Evolutionary conservation across 2,113 vertebrate species (phyloP).

Genomic region (Psittacula cyanocephala): DNA sequence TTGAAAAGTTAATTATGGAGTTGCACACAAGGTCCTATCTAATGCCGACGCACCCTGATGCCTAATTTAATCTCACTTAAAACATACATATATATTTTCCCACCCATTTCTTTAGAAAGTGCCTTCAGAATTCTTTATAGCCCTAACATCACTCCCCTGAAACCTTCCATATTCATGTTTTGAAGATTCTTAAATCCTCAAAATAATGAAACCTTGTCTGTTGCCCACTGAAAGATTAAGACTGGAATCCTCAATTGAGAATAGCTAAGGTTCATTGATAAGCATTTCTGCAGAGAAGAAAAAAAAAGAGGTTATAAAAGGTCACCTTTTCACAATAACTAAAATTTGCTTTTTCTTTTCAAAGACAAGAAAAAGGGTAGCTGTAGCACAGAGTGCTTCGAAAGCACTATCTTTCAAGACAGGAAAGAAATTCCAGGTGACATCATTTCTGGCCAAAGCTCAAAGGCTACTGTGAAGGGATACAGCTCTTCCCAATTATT

Average conservation of each 20-base stretch:
- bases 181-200: neutral
- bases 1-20: neutral
- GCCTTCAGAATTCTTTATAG: neutral
- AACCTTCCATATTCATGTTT: neutral
- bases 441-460: constrained; percentile 56
- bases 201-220: neutral
- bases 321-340: neutral
- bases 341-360: neutral
- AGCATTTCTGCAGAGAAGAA: neutral
- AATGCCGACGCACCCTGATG: neutral
- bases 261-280: neutral
- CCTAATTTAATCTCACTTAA: neutral
- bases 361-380: neutral
- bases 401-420: constrained; percentile 33
- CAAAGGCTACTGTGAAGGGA: constrained; percentile 47
- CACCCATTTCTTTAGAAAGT: neutral
- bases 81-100: neutral
- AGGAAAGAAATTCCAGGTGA: constrained; percentile 26
- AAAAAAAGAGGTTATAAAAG: neutral
- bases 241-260: neutral
- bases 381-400: neutral
- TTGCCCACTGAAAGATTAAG: neutral
- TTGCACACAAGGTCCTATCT: neutral
- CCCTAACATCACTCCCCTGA: neutral
- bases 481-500: constrained; percentile 52